A percentile compares a stretch with the other conserved stretches of the same genome.
These are phyloP conservation scores for Sebastes trivittatus DNA, from an alignment of 2,797 vertebrate species.

Conservation along the genomic window DNA sequence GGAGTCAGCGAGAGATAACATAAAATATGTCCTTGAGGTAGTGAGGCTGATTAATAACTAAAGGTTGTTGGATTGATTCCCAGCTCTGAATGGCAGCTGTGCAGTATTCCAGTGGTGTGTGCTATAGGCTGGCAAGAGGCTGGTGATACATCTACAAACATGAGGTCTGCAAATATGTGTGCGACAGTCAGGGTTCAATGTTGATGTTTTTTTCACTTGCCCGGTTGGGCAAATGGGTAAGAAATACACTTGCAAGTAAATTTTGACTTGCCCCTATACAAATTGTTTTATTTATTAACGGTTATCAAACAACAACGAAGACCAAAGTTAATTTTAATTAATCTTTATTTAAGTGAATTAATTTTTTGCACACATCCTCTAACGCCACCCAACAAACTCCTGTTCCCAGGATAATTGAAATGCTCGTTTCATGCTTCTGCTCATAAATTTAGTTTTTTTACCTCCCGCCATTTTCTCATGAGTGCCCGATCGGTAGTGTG, in stretches of 20 bases:
- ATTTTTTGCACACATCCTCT: too few species aligned
- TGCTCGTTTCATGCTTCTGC: too few species aligned
- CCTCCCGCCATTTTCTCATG: rapidly evolving
- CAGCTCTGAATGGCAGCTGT: constrained; percentile 37
- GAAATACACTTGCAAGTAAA: background rate
- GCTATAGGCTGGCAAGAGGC: constrained; percentile 20
- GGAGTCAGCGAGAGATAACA: constrained; percentile 61
- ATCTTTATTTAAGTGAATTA: too few species aligned
- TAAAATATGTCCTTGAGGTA: constrained; percentile 63
- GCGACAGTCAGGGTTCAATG: background rate
- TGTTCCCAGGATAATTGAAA: background rate
- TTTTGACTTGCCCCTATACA: background rate
- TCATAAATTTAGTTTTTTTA: too few species aligned
- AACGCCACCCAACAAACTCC: too few species aligned
- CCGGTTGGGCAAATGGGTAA: rapidly evolving
- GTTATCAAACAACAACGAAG: too few species aligned
- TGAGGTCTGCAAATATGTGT: background rate
- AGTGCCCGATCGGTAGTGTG: background rate
- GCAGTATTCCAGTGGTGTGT: constrained; percentile 31
- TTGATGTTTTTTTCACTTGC: background rate
- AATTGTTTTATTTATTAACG: too few species aligned
- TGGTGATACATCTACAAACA: constrained; percentile 24
- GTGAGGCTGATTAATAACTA: constrained; percentile 66
- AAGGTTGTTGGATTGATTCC: constrained; percentile 60
- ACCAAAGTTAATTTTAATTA: too few species aligned